Evolutionary conservation across 2,797 vertebrate species (phyloP), one percentile per base, ranked within the genome.

Genomic region (Ispidina lecontei): DNA sequence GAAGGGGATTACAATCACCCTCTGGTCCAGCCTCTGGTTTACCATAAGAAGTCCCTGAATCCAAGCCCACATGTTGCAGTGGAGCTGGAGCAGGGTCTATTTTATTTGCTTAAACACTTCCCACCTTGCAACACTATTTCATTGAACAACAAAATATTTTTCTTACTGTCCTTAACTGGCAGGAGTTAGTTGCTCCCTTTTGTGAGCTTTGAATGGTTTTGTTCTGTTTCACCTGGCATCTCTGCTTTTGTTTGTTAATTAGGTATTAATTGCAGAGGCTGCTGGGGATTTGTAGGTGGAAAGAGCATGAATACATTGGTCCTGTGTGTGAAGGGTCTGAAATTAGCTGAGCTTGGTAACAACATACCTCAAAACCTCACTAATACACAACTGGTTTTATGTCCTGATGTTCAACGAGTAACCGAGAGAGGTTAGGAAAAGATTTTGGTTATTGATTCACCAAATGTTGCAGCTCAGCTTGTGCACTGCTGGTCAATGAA

Each of bases 221-320:
- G 91, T 92, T 63, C 84, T 81, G 92, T 94, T 97, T 95, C 96
- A 98, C 97, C 97, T 96, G 96, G 94, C 91, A 89, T 84, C 78
- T 94, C 96, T 96, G 95, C 68, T 97, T 97, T 96, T 96, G 82
- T 97, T 98, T 97, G 95, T 95, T 97, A 97, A 97, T 97, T 96
- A 97, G 84, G 82, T 96, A 94, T 97, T 97, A 97, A 97, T 97
- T 97, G 91, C 80, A 91, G 90, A 72, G 88, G 81, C 65, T 97
- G 78, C 33, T 92, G 85, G 92, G 93, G 89, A 93, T 80, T 94
- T 75, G 93, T 87, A 91, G 91, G 95, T 96, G 90, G 85, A 96
- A 87, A 89, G 79, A 94, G 62, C 33, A 3, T 9, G 74, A 88
- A 65, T 77, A 21, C 73, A 23, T 70, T 75, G 69, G 75, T 79